Conservation (phyloP, 2,113 vertebrate genomes). For the Pelecanoides urinatrix region DNA sequence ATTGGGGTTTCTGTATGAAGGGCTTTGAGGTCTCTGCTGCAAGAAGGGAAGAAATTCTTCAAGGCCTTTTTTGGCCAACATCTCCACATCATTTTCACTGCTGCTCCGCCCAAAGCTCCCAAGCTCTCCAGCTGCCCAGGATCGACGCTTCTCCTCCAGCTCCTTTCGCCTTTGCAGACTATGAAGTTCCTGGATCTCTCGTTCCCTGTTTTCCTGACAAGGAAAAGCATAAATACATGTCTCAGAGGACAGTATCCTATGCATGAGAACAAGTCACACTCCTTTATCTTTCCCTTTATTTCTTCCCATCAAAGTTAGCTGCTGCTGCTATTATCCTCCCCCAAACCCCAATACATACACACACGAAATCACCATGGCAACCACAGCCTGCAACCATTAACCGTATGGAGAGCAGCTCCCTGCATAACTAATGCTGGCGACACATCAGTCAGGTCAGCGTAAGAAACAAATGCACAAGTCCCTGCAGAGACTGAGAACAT, state of each 20-base stretch:
- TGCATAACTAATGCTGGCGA: background rate
- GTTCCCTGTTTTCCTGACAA: conserved; percentile 86
- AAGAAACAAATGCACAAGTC: background rate
- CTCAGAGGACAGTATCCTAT: background rate
- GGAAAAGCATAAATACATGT: background rate
- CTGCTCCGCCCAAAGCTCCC: conserved; percentile 86
- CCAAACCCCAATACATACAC: background rate
- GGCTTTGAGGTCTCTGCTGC: conserved; percentile 82
- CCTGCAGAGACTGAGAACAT: background rate
- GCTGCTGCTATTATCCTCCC: background rate
- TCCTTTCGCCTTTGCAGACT: conserved; percentile 82
- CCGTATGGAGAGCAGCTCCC: background rate
- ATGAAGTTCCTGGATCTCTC: conserved; percentile 85
- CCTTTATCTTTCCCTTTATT: background rate
- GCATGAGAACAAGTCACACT: background rate
- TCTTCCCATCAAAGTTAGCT: rapidly evolving
- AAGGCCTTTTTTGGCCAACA: conserved; percentile 84
- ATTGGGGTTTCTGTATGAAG: conserved; percentile 81
- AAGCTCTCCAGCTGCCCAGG: conserved; percentile 81
- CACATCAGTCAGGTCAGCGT: background rate
- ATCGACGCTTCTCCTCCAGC: conserved; percentile 85
- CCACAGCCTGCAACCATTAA: background rate
- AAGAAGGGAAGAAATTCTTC: conserved; percentile 82
- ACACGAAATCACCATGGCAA: background rate
- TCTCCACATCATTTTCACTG: conserved; percentile 93